Conservation (phyloP, 2,113 vertebrate genomes). For the Acanthisitta chloris region DNA sequence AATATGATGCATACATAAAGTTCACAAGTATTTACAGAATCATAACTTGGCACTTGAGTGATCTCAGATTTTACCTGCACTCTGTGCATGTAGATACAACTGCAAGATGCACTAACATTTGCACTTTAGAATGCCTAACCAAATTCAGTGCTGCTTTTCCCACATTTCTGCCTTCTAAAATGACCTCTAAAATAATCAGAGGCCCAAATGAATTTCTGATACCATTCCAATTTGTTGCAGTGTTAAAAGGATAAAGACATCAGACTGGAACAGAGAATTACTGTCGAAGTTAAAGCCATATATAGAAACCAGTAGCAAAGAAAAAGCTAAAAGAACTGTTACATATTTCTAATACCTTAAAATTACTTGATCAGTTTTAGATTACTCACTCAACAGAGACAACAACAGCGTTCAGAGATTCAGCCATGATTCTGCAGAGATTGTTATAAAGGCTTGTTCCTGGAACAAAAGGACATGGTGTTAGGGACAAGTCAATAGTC, state of each 20-base stretch:
- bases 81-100: not conserved
- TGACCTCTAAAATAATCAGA: not conserved
- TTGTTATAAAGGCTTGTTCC: constrained; percentile 87
- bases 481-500: not conserved
- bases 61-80: not conserved
- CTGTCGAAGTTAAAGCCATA: not conserved
- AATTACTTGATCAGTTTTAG: not conserved
- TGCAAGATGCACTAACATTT: not conserved
- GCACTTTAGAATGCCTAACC: not conserved
- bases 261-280: not conserved
- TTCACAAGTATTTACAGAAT: not conserved
- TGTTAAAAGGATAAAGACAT: not conserved
- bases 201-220: not conserved
- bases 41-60: not conserved
- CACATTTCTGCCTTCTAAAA: not conserved
- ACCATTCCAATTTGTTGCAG: not conserved
- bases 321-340: not conserved
- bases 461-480: constrained; percentile 45
- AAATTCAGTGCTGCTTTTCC: not conserved
- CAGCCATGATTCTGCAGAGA: constrained; percentile 85
- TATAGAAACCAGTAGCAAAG: not conserved
- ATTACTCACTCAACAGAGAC: constrained; percentile 92
- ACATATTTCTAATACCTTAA: not conserved
- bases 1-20: not conserved
- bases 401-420: constrained; percentile 88